These are phyloP conservation scores for Reinhardtius hippoglossoides DNA, from an alignment of 2,113 vertebrate genomes.

Conservation along the genomic window DNA sequence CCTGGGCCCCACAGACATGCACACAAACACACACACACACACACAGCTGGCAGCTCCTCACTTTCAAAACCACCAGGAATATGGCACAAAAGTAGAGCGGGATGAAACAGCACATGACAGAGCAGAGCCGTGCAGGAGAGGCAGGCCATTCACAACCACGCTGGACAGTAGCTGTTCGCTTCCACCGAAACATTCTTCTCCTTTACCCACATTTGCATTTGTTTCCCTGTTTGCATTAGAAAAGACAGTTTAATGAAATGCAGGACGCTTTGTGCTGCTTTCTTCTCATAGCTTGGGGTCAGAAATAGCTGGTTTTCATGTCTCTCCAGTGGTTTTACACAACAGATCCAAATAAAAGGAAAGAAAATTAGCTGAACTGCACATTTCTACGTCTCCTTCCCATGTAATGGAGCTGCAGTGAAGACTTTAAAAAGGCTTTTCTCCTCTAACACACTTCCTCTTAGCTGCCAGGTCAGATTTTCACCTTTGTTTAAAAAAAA, in stretches of 20 bases:
- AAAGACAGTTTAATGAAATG: slow-evolving; percentile 55
- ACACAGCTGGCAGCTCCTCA: slow-evolving; percentile 50
- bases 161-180: neutral
- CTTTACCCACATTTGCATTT: neutral
- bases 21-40: slow-evolving; percentile 33
- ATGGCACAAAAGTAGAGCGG: slow-evolving; percentile 47
- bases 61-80: slow-evolving; percentile 48
- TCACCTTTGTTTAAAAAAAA: slow-evolving; percentile 4
- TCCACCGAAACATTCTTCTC: too few relatives aligned
- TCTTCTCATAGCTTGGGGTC: slow-evolving; percentile 37
- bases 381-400: slow-evolving; percentile 18
- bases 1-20: slow-evolving; percentile 37
- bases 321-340: slow-evolving; percentile 41
- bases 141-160: slow-evolving; percentile 13
- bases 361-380: slow-evolving; percentile 22
- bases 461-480: slow-evolving; percentile 10
- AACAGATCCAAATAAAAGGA: slow-evolving; percentile 30
- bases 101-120: slow-evolving; percentile 61
- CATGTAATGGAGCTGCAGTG: slow-evolving; percentile 7
- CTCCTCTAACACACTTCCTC: neutral
- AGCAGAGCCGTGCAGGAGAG: slow-evolving; percentile 32
- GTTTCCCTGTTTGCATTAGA: slow-evolving; percentile 30
- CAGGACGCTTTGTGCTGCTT: slow-evolving; percentile 21
- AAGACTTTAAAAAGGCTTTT: neutral
- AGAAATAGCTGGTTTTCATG: slow-evolving; percentile 50